Base-by-base conservation (phyloP, 1,140 invertebrate genomes). In the Portunus trituberculatus region DNA sequence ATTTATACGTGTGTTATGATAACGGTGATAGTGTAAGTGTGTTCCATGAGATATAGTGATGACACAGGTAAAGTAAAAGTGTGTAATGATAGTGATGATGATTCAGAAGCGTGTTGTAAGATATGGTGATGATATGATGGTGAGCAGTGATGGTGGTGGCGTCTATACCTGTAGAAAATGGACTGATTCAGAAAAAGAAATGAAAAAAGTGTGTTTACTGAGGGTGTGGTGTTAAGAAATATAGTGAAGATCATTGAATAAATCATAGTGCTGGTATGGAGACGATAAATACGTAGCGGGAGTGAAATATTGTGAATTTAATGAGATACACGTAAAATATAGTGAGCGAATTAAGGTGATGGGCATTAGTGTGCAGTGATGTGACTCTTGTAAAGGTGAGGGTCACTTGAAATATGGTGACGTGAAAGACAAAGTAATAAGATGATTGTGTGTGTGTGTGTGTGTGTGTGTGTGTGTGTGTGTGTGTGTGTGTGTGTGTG, bases 401-500 rank as follows among this genome's bases (percentile, higher is more conserved):
- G 16, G 52, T 0, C 12, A 14, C 52, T 59, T 59, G 52, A 59
- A 59, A 59, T 59, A 59, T 59, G 16, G 52, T 59, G 52, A 59
- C 52, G 52, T 20, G 52, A 59, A 10, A 59, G 52, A 59, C 52
- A 59, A 59, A 59, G 52, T 59, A 14, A 4, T 86, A 86, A 6
- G 83, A 39, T 7, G 32, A 12, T 14, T 0, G 31, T 59, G 52
- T 52, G 28, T 87, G 28, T 6, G 59, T 76, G 59, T 76, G 59
- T 76, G 59, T 76, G 59, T 76, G n/a, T n/a, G 48, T 52, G 48
- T 52, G 28, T 87, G 28, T 6, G 59, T 76, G 59, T 76, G 59
- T 76, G 59, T 76, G 59, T 76, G n/a, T n/a, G 67, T 39, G 87
- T 89, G 29, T 89, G 86, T 88, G 86, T 88, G 86, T 88, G 86